Base-by-base conservation (phyloP, 2,113 vertebrate genomes). In the Ploceus nigricollis region DNA sequence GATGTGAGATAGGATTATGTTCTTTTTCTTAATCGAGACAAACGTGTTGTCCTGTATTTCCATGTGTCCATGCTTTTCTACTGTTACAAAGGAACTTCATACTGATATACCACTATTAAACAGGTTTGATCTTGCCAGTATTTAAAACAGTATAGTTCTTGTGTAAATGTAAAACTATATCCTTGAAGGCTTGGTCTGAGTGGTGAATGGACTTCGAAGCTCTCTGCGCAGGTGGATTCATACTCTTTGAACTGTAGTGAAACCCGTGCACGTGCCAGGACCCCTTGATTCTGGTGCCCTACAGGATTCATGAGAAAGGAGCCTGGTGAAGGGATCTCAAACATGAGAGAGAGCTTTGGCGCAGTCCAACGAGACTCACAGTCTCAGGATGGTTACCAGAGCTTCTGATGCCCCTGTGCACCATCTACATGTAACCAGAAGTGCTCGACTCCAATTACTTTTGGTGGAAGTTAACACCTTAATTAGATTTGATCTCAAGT, bases 251-350 rank as follows among this genome's bases (percentile, higher is more conserved):
- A 33, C 48, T 82, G 8, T 42, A 37, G 19, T 11, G 45, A 89
- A 28, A 51, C 22, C 20, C 3, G 0, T 35, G 42, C 10, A 19
- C 0, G 0, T 48, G 6, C 22, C 2, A 2, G 10, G 17, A 57
- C 33, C 7, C 21, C 23, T 66, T 69, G 42, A 10, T 28, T 64
- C 21, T 24, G n/a, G 47, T 90, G 37, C 54, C 45, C 7, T 58
- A 7, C 25, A 66, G 64, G 39, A 40, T 47, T 73, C 66, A 33
- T 54, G 30, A 82, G 53, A 45, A 75, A 53, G 35, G 40, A 68
- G n/a, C 6, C 13, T 60, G 24, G 21, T 60, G 37, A 51, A 71
- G 50, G 28, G 25, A n/a, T 69, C 40, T 79, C 65, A 64, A 91
- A 44, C 20, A 6, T 8, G 45, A 65, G n/a, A 7, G 22, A 12